Conservation (phyloP, 2,113 vertebrate species). For the Petrocephalus zakoni region DNA sequence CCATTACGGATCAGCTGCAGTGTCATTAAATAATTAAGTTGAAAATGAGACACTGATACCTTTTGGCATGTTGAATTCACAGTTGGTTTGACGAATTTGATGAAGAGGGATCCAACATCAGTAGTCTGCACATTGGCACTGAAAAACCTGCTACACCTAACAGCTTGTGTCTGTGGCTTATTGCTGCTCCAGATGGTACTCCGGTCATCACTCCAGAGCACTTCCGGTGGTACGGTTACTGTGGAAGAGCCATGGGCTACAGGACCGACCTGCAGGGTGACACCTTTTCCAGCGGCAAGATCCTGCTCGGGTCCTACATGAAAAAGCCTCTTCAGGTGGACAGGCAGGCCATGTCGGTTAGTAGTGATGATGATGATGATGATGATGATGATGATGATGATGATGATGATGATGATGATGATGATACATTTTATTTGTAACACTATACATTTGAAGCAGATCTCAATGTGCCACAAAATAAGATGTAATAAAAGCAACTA, state of each 20-base stretch:
- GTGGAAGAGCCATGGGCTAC: conserved; percentile 51
- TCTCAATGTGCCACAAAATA: too few relatives aligned
- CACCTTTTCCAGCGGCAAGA: conserved; percentile 50
- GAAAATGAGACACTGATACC: neutral
- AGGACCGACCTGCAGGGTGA: conserved; percentile 41
- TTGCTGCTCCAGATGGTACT: conserved; percentile 15
- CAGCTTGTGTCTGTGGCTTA: neutral
- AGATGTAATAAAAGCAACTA: too few relatives aligned
- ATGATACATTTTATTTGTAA: too few relatives aligned
- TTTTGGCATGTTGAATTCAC: neutral
- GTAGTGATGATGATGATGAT: too few relatives aligned
- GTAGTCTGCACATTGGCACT: neutral
- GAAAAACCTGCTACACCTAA: neutral
- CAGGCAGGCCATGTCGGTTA: conserved; percentile 49
- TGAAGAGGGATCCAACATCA: neutral
- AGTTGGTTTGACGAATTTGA: neutral
- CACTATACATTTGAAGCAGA: too few relatives aligned
- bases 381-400: too few relatives aligned
- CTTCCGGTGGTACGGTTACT: conserved; percentile 60
- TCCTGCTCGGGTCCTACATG: conserved; percentile 60
- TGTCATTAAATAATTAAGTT: neutral
- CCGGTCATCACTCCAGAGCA: conserved; percentile 48
- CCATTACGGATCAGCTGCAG: neutral
- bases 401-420: too few relatives aligned
- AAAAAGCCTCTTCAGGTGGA: conserved; percentile 61